Evolutionary conservation across 2,113 vertebrate genomes (phyloP), one percentile per base, ranked within the genome.

Genomic region (Carassius carassius): DNA sequence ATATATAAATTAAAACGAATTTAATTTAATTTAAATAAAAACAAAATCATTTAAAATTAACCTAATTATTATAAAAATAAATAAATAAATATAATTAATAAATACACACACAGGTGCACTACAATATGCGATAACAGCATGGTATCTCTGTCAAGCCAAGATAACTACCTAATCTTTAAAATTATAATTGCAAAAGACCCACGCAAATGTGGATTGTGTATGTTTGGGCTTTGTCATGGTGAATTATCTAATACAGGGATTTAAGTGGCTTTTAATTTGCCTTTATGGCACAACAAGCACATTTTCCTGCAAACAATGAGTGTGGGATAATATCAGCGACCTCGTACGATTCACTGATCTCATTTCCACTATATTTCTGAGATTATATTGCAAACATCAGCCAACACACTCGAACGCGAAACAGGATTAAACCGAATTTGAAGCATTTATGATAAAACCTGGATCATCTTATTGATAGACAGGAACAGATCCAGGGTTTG

Each of bases 231-330:
- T 12, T 21, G 67, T 37, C 79, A 65, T 19, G 29, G 25, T 29
- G 51, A 32, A 77, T 77, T 77, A 56, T 77, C 51, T 35, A 77
- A 56, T 35, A 58, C 16, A 56, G 29, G 51, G 75, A 58, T 21
- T 77, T 35, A 58, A 77, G 75, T 58, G 51, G 49, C 51, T 56
- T 58, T 56, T 77, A 21, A 77, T 77, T 77, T 35, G 75, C 35
- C 56, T 74, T 77, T 56, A 32, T 56, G 5, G 10, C n/a, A 29
- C 49, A 77, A 58, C 51, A 77, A 54, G 25, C 74, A 51, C 23
- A 32, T 76, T 32, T 51, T 19, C 73, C 2, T 5, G 47, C 23
- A 51, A 54, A 76, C 73, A 76, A 54, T 76, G 47, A 54, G 47
- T 11, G 47, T 76, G 74, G 74, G 23, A 76, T 51, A 32, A 76